These are phyloP conservation scores for Macroteleia sp. DNA, from an alignment of 2,888 invertebrate species.

Conservation along the genomic window DNA sequence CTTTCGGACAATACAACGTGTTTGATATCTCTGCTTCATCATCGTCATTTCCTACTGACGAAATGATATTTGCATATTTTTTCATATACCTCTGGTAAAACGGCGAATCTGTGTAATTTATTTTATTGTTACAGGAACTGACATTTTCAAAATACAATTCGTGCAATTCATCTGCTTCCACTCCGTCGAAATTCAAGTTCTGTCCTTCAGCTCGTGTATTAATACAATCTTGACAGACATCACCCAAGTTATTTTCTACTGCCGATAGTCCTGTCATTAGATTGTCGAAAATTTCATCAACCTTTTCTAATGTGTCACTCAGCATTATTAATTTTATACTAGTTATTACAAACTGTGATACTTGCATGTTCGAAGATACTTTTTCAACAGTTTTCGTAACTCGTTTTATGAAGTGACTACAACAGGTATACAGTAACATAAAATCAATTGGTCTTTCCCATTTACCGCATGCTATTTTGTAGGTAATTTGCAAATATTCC, in stretches of 20 bases:
- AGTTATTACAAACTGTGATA: not conserved
- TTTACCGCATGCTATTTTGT: not conserved
- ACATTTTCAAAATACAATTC: too few relatives aligned
- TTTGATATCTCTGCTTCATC: too few relatives aligned
- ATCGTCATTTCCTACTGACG: too few relatives aligned
- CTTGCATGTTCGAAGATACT: too few relatives aligned
- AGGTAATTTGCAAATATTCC: not conserved
- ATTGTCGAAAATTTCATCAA: slow-evolving; percentile 8
- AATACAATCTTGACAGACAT: not conserved
- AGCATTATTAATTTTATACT: slow-evolving; percentile 11
- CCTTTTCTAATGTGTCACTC: not conserved
- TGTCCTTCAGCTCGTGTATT: not conserved
- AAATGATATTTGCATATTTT: too few relatives aligned
- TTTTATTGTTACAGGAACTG: not conserved
- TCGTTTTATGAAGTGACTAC: too few relatives aligned
- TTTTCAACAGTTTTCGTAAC: too few relatives aligned
- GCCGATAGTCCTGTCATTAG: not conserved
- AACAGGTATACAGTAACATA: too few relatives aligned
- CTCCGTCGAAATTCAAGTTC: not conserved
- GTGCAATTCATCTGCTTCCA: not conserved
- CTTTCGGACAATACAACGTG: too few relatives aligned
- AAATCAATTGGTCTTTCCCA: too few relatives aligned
- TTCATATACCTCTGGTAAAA: slow-evolving; percentile 1
- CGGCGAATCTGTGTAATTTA: not conserved
- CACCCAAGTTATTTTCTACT: not conserved